Conservation (phyloP, 1,140 invertebrate species). For the Periplaneta americana region DNA sequence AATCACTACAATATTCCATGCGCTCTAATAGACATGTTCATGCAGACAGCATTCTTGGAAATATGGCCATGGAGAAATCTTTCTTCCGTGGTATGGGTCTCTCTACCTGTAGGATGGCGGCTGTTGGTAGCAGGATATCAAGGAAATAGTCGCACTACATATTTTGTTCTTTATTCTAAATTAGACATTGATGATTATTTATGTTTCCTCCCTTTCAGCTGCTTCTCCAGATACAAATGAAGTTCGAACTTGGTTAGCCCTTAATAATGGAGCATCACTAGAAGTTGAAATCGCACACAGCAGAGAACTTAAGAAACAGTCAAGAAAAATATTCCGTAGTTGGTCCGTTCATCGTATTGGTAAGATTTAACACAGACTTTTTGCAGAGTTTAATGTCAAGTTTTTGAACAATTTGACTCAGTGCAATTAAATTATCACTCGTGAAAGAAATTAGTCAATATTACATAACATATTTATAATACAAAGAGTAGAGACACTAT, state of each 20-base stretch:
- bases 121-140: too few species aligned
- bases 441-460: too few species aligned
- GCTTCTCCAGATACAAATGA: constrained; percentile 33
- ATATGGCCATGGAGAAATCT: too few species aligned
- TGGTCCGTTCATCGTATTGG: constrained; percentile 43
- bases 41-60: too few species aligned
- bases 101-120: too few species aligned
- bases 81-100: too few species aligned
- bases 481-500: neutral
- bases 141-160: too few species aligned
- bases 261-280: constrained; percentile 41
- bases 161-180: too few species aligned
- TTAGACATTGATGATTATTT: too few species aligned
- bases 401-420: neutral
- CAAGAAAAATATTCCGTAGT: constrained; percentile 39
- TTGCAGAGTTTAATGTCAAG: neutral
- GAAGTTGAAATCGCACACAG: constrained; percentile 39
- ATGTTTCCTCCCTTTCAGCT: neutral
- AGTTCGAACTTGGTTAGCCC: constrained; percentile 37
- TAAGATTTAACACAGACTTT: constrained; percentile 31
- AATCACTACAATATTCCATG: too few species aligned
- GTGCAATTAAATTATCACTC: too few species aligned
- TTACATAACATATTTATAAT: neutral
- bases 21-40: too few species aligned
- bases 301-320: constrained; percentile 35